Conservation (phyloP, 2,797 vertebrate genomes). For the Eurystomus glaucurus region DNA sequence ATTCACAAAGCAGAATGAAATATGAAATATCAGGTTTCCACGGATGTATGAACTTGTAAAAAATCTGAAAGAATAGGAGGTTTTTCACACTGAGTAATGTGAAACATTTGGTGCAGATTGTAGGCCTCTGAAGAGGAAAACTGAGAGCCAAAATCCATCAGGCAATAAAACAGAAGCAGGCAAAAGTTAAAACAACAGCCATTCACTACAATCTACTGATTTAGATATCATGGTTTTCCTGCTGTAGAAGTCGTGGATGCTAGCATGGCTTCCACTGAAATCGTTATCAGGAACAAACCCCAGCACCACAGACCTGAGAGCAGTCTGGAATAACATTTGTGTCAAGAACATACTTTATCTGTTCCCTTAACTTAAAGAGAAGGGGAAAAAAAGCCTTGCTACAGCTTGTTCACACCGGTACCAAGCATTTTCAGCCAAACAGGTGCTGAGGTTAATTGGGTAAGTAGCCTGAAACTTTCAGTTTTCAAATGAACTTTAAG, state of each 20-base stretch:
- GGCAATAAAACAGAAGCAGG: slow-evolving; percentile 92
- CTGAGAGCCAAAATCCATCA: slow-evolving; percentile 87
- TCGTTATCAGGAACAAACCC: slow-evolving; percentile 50
- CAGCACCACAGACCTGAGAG: background rate
- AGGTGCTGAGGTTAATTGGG: slow-evolving; percentile 86
- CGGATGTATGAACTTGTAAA: slow-evolving; percentile 98
- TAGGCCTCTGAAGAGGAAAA: slow-evolving; percentile 90
- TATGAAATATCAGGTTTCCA: slow-evolving; percentile 99
- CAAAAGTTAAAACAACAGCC: slow-evolving; percentile 88
- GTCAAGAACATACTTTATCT: background rate
- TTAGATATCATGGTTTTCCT: slow-evolving; percentile 86
- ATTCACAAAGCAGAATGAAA: slow-evolving; percentile 99
- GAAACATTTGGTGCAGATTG: slow-evolving; percentile 99
- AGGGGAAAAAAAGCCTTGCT: fast-evolving
- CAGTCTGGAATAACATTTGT: background rate
- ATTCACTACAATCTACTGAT: slow-evolving; percentile 85
- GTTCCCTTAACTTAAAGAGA: background rate
- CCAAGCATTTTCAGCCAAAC: slow-evolving; percentile 83
- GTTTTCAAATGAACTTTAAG: slow-evolving; percentile 85
- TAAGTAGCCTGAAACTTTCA: slow-evolving; percentile 74
- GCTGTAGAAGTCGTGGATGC: slow-evolving; percentile 35
- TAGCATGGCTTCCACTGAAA: slow-evolving; percentile 46
- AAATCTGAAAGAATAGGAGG: slow-evolving; percentile 96
- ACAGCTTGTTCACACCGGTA: slow-evolving; percentile 71
- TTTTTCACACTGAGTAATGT: slow-evolving; percentile 99